These are phyloP conservation scores for Drosophila prolongata DNA, from an alignment of 2,888 invertebrate species.

Conservation along the genomic window DNA sequence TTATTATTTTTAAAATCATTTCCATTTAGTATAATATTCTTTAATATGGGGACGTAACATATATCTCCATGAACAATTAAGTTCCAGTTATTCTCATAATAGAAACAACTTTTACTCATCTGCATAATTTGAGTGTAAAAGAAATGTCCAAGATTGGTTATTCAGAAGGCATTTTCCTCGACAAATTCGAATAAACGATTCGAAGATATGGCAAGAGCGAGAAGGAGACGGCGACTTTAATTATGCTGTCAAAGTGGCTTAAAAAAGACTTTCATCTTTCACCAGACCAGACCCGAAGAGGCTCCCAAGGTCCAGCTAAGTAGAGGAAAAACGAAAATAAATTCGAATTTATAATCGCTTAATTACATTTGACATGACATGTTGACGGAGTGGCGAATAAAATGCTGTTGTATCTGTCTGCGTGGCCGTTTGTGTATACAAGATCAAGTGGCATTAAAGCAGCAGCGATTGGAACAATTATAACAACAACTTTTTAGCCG, in stretches of 20 bases:
- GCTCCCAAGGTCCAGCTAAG: slow-evolving; percentile 39
- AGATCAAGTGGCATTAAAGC: slow-evolving; percentile 68
- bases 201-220: slow-evolving; percentile 43
- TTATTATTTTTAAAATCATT: too few species aligned
- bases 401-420: slow-evolving; percentile 25
- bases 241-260: slow-evolving; percentile 76
- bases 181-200: slow-evolving; percentile 53
- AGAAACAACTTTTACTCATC: slow-evolving; percentile 66
- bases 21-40: too few species aligned
- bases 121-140: slow-evolving; percentile 58
- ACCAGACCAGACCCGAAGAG: slow-evolving; percentile 40
- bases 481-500: slow-evolving; percentile 18
- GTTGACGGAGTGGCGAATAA: slow-evolving; percentile 67
- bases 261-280: slow-evolving; percentile 77
- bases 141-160: slow-evolving; percentile 50
- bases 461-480: slow-evolving; percentile 21
- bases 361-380: slow-evolving; percentile 79
- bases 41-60: not conserved
- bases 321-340: slow-evolving; percentile 45
- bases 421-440: slow-evolving; percentile 16
- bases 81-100: slow-evolving; percentile 9
- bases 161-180: slow-evolving; percentile 62
- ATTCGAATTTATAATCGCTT: slow-evolving; percentile 74
- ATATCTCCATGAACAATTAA: slow-evolving; percentile 2
- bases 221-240: slow-evolving; percentile 60